Percentiles rank a stretch among this genome's conserved stretches.
These are phyloP conservation scores for Scomber japonicus DNA, from an alignment of 2,113 vertebrate genomes.

Conservation along the genomic window DNA sequence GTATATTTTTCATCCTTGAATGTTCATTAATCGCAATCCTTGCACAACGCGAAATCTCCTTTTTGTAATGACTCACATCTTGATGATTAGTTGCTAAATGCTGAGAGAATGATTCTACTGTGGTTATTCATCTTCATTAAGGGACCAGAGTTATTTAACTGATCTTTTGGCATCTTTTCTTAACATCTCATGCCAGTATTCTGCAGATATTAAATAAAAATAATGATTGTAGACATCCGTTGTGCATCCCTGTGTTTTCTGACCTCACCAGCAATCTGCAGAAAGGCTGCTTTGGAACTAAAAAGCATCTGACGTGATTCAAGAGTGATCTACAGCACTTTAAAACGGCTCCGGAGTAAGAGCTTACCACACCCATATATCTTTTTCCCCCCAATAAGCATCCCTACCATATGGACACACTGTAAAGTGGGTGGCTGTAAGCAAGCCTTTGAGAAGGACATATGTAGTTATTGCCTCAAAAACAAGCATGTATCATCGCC, in stretches of 20 bases:
- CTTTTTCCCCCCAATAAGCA: constrained; percentile 11
- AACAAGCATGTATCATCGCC: constrained; percentile 59
- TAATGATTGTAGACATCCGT: constrained; percentile 7
- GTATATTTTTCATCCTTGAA: not conserved
- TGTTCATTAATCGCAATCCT: not conserved
- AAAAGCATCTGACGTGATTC: constrained; percentile 34
- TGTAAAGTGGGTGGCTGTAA: constrained; percentile 35
- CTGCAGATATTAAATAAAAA: constrained; percentile 17
- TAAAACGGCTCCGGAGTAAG: constrained; percentile 31
- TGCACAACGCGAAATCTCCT: fast-evolving
- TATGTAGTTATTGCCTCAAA: constrained; percentile 39
- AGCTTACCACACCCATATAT: constrained; percentile 42
- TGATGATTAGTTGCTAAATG: constrained; percentile 3
- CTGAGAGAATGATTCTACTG: constrained; percentile 12
- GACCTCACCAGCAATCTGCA: constrained; percentile 30
- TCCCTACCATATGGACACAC: constrained; percentile 14
- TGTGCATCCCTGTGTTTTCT: constrained; percentile 35
- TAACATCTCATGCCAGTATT: constrained; percentile 13
- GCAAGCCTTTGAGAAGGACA: constrained; percentile 16
- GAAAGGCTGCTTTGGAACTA: constrained; percentile 18
- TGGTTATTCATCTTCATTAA: constrained; percentile 34
- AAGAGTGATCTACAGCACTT: constrained; percentile 31
- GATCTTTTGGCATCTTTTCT: constrained; percentile 13
- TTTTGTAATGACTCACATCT: not conserved
- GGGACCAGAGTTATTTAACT: constrained; percentile 28